phyloP scores from a whole-genome alignment of 2,888 invertebrate genomes.

The Dorcus hopei region DNA sequence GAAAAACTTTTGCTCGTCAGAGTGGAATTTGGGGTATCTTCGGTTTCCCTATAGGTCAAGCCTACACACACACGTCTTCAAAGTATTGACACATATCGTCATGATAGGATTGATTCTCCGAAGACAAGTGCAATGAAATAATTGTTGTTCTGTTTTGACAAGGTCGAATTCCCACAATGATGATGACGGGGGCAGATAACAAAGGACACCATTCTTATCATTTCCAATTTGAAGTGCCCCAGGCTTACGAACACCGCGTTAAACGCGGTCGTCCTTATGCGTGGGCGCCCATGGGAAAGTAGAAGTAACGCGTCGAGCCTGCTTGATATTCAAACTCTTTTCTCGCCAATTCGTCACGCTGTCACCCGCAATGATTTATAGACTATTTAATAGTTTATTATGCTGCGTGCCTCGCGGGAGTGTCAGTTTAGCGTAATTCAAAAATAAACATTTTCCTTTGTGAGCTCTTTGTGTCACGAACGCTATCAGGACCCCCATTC shows the following conservation, averaged over 20 bases:
- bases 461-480: conserved; percentile 20
- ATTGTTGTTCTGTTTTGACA: conserved; percentile 14
- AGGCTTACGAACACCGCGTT: conserved; percentile 16
- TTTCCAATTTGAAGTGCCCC: conserved; percentile 12
- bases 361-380: conserved; percentile 46
- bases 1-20: too few relatives aligned
- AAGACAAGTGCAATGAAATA: too few relatives aligned
- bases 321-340: conserved; percentile 38
- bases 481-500: conserved; percentile 20
- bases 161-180: conserved; percentile 10
- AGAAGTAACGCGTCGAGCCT: conserved; percentile 29
- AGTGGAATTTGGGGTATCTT: too few relatives aligned
- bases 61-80: too few relatives aligned
- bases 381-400: conserved; percentile 45
- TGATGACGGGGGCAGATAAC: conserved; percentile 12
- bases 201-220: not conserved
- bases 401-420: conserved; percentile 25
- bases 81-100: too few relatives aligned
- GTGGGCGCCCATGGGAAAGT: conserved; percentile 34
- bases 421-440: conserved; percentile 44
- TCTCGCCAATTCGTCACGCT: conserved; percentile 42
- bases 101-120: too few relatives aligned
- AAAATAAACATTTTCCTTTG: conserved; percentile 44
- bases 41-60: too few relatives aligned
- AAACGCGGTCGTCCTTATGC: conserved; percentile 13